phyloP scores from a whole-genome alignment of 2,797 vertebrate genomes.

The Pseudochaenichthys georgianus region DNA sequence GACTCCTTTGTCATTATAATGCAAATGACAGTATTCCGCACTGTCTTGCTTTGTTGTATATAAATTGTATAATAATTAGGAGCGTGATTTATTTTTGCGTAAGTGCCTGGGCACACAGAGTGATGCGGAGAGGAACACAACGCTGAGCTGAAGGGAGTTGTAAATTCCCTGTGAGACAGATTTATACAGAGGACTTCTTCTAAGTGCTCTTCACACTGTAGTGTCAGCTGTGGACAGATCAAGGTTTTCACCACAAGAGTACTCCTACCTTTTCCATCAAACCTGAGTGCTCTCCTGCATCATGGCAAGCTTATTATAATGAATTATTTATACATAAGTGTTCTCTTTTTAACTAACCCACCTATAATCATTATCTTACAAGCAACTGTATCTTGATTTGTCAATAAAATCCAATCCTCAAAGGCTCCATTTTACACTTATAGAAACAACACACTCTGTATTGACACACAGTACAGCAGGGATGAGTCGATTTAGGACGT shows the following conservation, averaged over 20 bases:
- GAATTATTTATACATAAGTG: not conserved
- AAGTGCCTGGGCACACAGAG: conserved; percentile 16
- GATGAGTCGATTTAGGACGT: not conserved
- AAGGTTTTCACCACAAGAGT: not conserved
- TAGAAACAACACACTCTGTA: not conserved
- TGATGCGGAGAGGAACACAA: not conserved
- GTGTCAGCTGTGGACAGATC: conserved; percentile 9
- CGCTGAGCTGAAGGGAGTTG: not conserved
- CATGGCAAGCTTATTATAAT: not conserved
- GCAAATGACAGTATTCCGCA: conserved; percentile 66
- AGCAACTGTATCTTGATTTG: not conserved
- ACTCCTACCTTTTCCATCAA: not conserved
- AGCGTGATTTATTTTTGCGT: conserved; percentile 54
- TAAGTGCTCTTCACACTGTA: conserved; percentile 20
- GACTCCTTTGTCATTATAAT: conserved; percentile 70
- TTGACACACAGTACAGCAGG: not conserved
- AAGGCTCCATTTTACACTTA: not conserved
- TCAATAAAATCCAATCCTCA: not conserved
- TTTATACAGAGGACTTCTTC: not conserved
- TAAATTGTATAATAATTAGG: conserved; percentile 67
- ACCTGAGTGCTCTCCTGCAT: not conserved
- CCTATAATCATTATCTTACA: not conserved
- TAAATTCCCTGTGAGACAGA: conserved; percentile 1
- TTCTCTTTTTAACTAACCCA: not conserved
- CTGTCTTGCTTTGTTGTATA: conserved; percentile 63